phyloP scores from a whole-genome alignment of 1,140 invertebrate species.

The Apolygus lucorum region DNA sequence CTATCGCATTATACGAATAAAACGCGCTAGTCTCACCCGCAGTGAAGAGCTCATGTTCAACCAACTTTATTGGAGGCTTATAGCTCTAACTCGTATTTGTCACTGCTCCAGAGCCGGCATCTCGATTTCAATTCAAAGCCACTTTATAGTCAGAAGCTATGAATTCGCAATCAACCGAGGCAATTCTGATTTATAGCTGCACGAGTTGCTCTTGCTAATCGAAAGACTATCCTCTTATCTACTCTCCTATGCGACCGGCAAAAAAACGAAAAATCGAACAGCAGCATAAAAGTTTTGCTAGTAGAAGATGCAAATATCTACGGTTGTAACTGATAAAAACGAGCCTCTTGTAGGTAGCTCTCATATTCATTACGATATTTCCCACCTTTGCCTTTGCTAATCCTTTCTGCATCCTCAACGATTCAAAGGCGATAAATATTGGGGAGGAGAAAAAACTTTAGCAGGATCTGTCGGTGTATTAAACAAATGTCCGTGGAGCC shows the following conservation, averaged over 20 bases:
- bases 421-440: neutral
- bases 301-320: neutral
- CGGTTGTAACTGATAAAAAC: neutral
- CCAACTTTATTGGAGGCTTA: neutral
- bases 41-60: no score
- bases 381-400: neutral
- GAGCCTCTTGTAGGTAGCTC: neutral
- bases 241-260: neutral
- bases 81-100: neutral
- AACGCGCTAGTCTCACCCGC: no score
- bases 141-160: neutral
- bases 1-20: no score
- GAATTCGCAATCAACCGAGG: neutral
- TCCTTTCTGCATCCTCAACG: neutral
- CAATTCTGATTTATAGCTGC: neutral
- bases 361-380: neutral
- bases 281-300: neutral
- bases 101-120: neutral
- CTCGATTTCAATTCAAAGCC: neutral
- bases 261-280: neutral
- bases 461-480: neutral
- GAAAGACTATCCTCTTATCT: neutral
- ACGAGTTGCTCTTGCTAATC: neutral
- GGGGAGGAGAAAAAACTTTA: neutral
- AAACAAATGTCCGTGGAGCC: slow-evolving; percentile 3